Evolutionary conservation across 2,888 invertebrate species (phyloP), one percentile per base, ranked within the genome.

Genomic region (Hypomecis punctinalis): DNA sequence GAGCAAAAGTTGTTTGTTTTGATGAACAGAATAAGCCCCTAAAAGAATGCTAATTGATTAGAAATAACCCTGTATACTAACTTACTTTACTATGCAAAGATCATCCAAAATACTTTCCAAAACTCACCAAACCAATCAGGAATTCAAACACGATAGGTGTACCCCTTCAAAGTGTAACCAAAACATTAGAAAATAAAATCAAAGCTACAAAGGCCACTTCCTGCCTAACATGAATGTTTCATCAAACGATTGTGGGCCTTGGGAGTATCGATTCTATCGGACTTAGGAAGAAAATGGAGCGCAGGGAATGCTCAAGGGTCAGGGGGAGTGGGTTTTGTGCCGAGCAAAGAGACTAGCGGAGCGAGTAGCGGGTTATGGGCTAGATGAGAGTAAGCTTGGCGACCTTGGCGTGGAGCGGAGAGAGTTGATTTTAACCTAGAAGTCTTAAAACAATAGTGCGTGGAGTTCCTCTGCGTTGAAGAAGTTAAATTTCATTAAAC

Each of bases 271-370:
- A 89, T 89, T 86, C 69, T 53, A 73, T 72, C 68, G 72, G 78
- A 86, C 84, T 85, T 85, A 85, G 82, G 83, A 82, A 80, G 79
- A 83, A 82, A 87, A 85, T 85, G 75, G 86, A 82, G 76, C 87
- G 76, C 67, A 78, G 79, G 81, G 80, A 78, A 77, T 70, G 74
- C 67, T 71, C 75, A 78, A 80, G 84, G 85, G 86, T 81, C 80
- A 79, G 53, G 49, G 75, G 72, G 11, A 48, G 70, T 13, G 72
- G 66, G 53, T 62, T 61, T 58, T 45, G 63, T 76, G 74, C 65
- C 65, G 68, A 72, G 79, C 78, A 78, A 49, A 73, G 73, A 56
- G 55, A 23, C 35, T 7, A 59, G 55, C 55, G 46, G 42, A 48
- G 46, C 46, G 60, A n/a, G 37, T n/a, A 60, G 59, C 60, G 52